Percentiles rank a stretch among this genome's conserved stretches.
phyloP scores from a whole-genome alignment of 2,888 invertebrate species.

The Oeneis ivallda region DNA sequence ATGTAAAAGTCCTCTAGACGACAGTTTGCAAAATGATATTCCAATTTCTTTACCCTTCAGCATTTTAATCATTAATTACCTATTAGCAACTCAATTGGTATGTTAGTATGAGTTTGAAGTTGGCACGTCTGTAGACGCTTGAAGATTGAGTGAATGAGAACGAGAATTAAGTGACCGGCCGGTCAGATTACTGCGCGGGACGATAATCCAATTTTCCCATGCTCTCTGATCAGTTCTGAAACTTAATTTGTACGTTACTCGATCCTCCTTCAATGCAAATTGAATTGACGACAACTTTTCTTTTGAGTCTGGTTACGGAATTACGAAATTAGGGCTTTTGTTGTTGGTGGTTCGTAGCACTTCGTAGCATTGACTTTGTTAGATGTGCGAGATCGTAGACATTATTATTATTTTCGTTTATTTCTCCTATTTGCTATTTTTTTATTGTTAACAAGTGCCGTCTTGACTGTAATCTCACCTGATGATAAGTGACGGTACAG shows the following conservation, averaged over 20 bases:
- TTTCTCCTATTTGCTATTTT: too few species aligned
- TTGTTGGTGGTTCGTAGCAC: slow-evolving; percentile 14
- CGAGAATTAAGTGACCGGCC: slow-evolving; percentile 71
- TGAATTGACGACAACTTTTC: slow-evolving; percentile 37
- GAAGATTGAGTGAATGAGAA: slow-evolving; percentile 66
- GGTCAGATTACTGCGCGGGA: slow-evolving; percentile 59
- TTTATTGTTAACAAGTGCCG: too few species aligned
- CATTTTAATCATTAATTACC: neutral
- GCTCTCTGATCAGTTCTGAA: slow-evolving; percentile 50
- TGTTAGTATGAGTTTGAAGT: neutral
- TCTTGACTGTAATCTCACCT: too few species aligned
- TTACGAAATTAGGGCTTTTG: slow-evolving; percentile 16
- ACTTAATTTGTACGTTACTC: slow-evolving; percentile 40
- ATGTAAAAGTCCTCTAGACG: too few species aligned
- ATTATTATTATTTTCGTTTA: neutral
- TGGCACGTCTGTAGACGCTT: slow-evolving; percentile 6
- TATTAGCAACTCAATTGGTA: neutral
- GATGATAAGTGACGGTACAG: too few species aligned
- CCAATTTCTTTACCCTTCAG: too few species aligned
- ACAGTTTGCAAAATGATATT: too few species aligned
- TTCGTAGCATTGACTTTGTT: slow-evolving; percentile 7
- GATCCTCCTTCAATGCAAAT: slow-evolving; percentile 38
- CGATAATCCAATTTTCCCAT: slow-evolving; percentile 55
- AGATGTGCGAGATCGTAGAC: neutral
- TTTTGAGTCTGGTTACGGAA: slow-evolving; percentile 30